Evolutionary conservation across 1,140 invertebrate species (phyloP).

Genomic region (Yoshiicerus persimilis): DNA sequence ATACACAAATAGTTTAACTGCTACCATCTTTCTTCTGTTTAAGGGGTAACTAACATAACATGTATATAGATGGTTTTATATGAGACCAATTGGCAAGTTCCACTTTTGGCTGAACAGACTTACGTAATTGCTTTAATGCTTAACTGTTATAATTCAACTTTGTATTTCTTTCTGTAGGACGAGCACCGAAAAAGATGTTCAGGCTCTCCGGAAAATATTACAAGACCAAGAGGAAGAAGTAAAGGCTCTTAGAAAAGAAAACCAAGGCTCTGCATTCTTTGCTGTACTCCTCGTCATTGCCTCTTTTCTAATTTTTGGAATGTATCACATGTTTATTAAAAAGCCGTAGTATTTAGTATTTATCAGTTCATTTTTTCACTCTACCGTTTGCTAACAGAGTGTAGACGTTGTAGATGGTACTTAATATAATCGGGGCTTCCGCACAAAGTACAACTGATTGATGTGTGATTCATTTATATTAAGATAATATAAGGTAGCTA

Average conservation of each 20-base stretch:
- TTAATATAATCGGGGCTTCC: no score
- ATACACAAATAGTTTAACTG: neutral
- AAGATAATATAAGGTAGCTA: no score
- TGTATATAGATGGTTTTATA: neutral
- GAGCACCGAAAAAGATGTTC: constrained; percentile 29
- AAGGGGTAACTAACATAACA: neutral
- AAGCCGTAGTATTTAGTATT: neutral
- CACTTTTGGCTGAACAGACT: neutral
- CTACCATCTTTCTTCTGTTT: neutral
- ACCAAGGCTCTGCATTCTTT: constrained; percentile 4
- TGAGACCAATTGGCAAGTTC: neutral
- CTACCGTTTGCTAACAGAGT: neutral
- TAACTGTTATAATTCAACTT: neutral
- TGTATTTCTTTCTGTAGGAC: constrained; percentile 5
- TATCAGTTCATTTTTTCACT: neutral
- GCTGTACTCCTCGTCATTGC: constrained; percentile 31
- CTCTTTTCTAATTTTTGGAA: constrained; percentile 31
- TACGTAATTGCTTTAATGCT: neutral
- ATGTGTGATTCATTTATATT: no score
- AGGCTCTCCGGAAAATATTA: constrained; percentile 27
- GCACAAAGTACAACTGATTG: no score
- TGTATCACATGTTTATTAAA: constrained; percentile 25
- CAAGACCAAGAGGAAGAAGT: constrained; percentile 21
- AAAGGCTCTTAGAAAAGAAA: constrained; percentile 12
- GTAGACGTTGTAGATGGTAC: neutral